These are phyloP conservation scores for Caenorhabditis latens DNA, from an alignment of 1,140 invertebrate species.

Conservation along the genomic window DNA sequence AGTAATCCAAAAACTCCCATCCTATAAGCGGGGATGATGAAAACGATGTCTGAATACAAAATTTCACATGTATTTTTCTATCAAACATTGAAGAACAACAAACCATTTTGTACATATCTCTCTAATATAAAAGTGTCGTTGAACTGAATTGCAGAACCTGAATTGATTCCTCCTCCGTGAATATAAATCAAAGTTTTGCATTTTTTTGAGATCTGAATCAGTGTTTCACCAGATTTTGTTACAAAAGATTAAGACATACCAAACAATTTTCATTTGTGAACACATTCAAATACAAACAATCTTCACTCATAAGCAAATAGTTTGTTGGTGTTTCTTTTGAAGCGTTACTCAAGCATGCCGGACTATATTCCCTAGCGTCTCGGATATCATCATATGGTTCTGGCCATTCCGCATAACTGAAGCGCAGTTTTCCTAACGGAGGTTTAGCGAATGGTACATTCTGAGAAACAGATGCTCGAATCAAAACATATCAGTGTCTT, in stretches of 20 bases:
- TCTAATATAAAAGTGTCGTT: slow-evolving; percentile 39
- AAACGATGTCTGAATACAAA: neutral
- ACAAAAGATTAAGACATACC: neutral
- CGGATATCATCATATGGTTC: neutral
- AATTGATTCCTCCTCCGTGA: slow-evolving; percentile 7
- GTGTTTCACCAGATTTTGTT: neutral
- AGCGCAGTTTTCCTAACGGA: neutral
- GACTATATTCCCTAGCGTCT: slow-evolving; percentile 3
- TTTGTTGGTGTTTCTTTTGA: neutral
- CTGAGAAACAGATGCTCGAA: neutral
- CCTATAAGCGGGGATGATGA: slow-evolving; percentile 24
- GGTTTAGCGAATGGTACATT: slow-evolving; percentile 28
- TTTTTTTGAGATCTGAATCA: slow-evolving; percentile 5
- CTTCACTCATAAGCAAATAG: slow-evolving; percentile 13
- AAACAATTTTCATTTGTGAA: slow-evolving; percentile 27
- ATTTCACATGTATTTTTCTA: too few species aligned
- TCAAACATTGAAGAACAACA: neutral
- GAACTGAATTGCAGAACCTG: slow-evolving; percentile 15
- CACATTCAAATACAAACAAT: slow-evolving; percentile 26
- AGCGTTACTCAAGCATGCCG: slow-evolving; percentile 12
- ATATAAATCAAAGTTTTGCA: slow-evolving; percentile 5
- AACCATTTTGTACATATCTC: slow-evolving; percentile 22
- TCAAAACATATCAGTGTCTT: too few species aligned
- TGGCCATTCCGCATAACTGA: neutral
- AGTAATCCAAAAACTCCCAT: slow-evolving; percentile 9